phyloP scores from a whole-genome alignment of 64 coral and sea anemone species.

The Dendrophyllia cribrosa region DNA sequence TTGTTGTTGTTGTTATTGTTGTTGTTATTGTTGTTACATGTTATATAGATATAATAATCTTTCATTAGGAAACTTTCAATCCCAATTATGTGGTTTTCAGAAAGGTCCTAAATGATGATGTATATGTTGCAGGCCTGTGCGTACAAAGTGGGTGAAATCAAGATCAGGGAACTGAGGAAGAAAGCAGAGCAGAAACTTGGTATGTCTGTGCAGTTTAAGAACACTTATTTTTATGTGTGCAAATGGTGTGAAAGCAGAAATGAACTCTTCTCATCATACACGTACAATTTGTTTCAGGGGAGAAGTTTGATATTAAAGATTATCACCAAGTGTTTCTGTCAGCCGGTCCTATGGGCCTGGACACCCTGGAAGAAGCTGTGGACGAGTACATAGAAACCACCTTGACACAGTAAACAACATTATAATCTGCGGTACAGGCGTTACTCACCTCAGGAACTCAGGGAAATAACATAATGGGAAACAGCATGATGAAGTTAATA shows the following conservation, averaged over 20 bases:
- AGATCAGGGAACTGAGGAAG: conserved; percentile 81
- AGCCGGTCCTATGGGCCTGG: conserved; percentile 70
- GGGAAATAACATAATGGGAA: too few species aligned
- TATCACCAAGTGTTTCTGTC: conserved; percentile 93
- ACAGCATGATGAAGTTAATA: too few species aligned
- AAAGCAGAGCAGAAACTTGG: conserved; percentile 72
- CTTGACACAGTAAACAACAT: not conserved
- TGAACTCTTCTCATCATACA: not conserved
- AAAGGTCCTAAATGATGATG: not conserved
- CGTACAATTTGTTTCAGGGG: conserved; percentile 40
- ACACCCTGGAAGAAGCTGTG: conserved; percentile 75
- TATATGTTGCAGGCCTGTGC: conserved; percentile 72
- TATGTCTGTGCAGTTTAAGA: conserved; percentile 16
- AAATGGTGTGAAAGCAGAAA: too few species aligned
- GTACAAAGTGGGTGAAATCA: conserved; percentile 94
- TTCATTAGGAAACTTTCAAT: too few species aligned
- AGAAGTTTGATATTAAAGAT: conserved; percentile 83
- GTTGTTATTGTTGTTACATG: too few species aligned
- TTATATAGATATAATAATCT: too few species aligned
- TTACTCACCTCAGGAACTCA: too few species aligned
- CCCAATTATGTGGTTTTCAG: too few species aligned
- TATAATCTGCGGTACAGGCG: too few species aligned
- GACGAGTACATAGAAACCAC: conserved; percentile 67
- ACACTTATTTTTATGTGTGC: not conserved
- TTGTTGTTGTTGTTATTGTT: too few species aligned